A percentile compares a stretch with the other conserved stretches of the same genome.
phyloP scores from a whole-genome alignment of 2,113 vertebrate species.

The Kryptolebias marmoratus region DNA sequence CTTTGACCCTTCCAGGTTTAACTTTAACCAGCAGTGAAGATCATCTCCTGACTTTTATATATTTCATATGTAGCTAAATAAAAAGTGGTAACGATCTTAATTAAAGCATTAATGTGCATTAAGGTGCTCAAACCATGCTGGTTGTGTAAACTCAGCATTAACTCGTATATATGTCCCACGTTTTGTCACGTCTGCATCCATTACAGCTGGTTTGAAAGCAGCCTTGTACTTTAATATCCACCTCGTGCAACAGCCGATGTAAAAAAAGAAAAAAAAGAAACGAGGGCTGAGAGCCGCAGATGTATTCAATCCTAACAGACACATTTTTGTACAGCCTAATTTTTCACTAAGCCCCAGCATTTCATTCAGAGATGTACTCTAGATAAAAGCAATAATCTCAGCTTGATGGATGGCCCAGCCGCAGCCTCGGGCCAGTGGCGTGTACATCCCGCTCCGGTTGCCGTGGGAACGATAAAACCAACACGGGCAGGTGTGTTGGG shows the following conservation, averaged over 20 bases:
- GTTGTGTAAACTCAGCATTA: too few relatives aligned
- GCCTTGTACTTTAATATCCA: conserved; percentile 37
- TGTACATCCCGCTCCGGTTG: conserved; percentile 76
- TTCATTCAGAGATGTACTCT: conserved; percentile 78
- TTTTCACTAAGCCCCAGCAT: conserved; percentile 75
- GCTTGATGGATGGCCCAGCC: conserved; percentile 74
- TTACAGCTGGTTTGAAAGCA: conserved; percentile 14
- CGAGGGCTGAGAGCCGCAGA: conserved; percentile 42
- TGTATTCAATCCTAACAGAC: conserved; percentile 70
- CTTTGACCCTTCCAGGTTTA: too few relatives aligned
- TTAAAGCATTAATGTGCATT: too few relatives aligned
- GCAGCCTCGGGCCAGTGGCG: conserved; percentile 67
- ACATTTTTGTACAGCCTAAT: conserved; percentile 74
- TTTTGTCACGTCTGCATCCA: conserved; percentile 8
- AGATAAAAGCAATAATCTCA: conserved; percentile 80
- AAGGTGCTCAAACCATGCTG: too few relatives aligned
- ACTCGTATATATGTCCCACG: neutral
- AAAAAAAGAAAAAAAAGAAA: conserved; percentile 53
- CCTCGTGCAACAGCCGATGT: conserved; percentile 44
- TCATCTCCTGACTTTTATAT: too few relatives aligned
- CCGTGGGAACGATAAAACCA: conserved; percentile 70
- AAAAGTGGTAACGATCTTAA: too few relatives aligned
- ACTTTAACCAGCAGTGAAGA: too few relatives aligned
- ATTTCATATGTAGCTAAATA: too few relatives aligned
- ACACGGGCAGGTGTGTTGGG: conserved; percentile 81